Conservation (phyloP, 2,113 vertebrate species). For the Cyphomyrus discorhynchus region DNA sequence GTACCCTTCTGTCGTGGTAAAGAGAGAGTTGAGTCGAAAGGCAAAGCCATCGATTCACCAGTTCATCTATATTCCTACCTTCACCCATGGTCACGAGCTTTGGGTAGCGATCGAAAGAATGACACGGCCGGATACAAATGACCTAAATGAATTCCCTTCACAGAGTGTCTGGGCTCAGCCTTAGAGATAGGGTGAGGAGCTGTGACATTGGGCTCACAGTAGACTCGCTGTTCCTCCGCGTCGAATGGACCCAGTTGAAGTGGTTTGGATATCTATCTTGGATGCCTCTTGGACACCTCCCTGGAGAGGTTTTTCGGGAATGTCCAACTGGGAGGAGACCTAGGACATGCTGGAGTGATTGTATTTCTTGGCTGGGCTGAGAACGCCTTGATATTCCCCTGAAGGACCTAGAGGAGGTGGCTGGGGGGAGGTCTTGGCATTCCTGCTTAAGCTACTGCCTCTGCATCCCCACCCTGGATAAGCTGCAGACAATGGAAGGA, state of each 20-base stretch:
- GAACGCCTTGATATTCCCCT: too few species aligned
- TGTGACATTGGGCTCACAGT: neutral
- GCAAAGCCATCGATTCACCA: neutral
- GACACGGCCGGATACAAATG: neutral
- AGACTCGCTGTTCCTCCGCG: neutral
- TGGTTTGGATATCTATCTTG: neutral
- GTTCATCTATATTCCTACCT: neutral
- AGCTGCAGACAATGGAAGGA: too few species aligned
- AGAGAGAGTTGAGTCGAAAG: neutral
- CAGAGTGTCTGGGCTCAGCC: neutral
- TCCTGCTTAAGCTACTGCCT: too few species aligned
- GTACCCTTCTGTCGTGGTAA: neutral
- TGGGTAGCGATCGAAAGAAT: neutral
- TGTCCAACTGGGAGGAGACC: neutral
- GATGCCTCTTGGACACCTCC: neutral
- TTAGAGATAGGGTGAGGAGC: neutral
- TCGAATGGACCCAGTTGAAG: neutral
- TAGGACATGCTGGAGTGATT: too few species aligned
- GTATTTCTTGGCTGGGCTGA: too few species aligned
- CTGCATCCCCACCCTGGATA: too few species aligned
- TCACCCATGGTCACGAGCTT: neutral
- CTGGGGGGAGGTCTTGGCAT: too few species aligned
- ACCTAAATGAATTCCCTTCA: neutral
- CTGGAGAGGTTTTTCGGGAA: neutral
- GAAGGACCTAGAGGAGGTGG: too few species aligned